A percentile compares a stretch with the other conserved stretches of the same genome.
Evolutionary conservation across 2,888 invertebrate species (phyloP).

Genomic region (Epirrhoe tristata): DNA sequence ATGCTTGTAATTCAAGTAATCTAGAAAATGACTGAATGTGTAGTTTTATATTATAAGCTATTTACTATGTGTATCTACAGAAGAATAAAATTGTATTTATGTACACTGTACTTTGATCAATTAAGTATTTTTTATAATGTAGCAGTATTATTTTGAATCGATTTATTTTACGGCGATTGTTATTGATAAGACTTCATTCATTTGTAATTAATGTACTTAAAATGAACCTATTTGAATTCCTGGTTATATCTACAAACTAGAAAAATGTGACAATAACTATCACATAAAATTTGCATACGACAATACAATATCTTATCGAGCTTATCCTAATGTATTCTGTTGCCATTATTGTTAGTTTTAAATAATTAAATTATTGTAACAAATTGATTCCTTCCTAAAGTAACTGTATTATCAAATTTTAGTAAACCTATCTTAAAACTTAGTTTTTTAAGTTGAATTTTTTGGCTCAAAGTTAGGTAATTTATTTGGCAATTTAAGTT

Average conservation of each 20-base stretch:
- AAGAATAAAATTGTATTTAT: slow-evolving; percentile 29
- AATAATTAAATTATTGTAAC: neutral
- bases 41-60: slow-evolving; percentile 49
- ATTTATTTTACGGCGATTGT: slow-evolving; percentile 28
- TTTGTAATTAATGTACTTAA: slow-evolving; percentile 1
- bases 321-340: slow-evolving; percentile 65
- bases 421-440: no score
- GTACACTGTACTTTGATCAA: slow-evolving; percentile 47
- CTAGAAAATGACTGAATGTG: slow-evolving; percentile 80
- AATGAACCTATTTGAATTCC: slow-evolving; percentile 24
- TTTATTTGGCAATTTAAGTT: no score
- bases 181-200: slow-evolving; percentile 33
- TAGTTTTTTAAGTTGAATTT: no score
- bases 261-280: slow-evolving; percentile 81
- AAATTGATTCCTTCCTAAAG: neutral
- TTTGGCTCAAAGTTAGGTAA: no score
- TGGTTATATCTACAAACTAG: slow-evolving; percentile 49
- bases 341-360: slow-evolving; percentile 40
- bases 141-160: slow-evolving; percentile 60
- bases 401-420: neutral
- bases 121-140: slow-evolving; percentile 56
- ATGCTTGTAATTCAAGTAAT: slow-evolving; percentile 64
- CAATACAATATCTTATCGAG: slow-evolving; percentile 74
- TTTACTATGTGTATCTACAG: slow-evolving; percentile 29
- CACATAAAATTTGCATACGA: slow-evolving; percentile 73